Conservation (phyloP, 37 sponge, comb jelly and placozoan species). For the Sycon ciliatum region DNA sequence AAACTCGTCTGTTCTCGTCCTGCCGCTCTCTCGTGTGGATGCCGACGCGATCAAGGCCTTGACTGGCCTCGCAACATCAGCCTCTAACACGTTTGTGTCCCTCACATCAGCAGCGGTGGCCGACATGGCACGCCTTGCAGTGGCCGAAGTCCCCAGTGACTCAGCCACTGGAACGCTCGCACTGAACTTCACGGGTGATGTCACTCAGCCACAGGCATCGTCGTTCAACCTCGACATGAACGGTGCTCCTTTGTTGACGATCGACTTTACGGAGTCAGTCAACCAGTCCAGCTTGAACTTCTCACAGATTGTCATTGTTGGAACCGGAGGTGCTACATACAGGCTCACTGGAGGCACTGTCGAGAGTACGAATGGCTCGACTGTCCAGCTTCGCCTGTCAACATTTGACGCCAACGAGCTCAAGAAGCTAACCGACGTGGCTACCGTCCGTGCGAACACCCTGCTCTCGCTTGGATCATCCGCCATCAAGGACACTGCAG, state of each 20-base stretch:
- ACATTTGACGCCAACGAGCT: no score
- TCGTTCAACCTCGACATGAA: constrained; percentile 46
- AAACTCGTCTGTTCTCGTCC: background rate
- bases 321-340: no score
- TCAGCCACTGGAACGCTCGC: no score
- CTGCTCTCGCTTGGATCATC: background rate
- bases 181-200: constrained; percentile 65
- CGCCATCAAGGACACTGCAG: background rate
- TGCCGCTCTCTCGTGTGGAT: background rate
- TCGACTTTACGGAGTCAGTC: constrained; percentile 46
- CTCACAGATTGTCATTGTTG: no score
- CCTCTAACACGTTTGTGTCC: constrained; percentile 39
- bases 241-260: no score
- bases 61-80: constrained; percentile 40
- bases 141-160: no score
- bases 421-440: no score
- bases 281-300: constrained; percentile 32
- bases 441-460: background rate
- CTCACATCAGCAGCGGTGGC: constrained; percentile 63
- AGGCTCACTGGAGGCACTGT: constrained; percentile 59
- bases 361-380: background rate
- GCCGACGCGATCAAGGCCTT: constrained; percentile 50
- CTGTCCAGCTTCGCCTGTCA: no score
- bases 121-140: constrained; percentile 39
- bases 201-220: constrained; percentile 37